Evolutionary conservation across 2,888 invertebrate genomes (phyloP).

Genomic region (Drosophila yooni): DNA sequence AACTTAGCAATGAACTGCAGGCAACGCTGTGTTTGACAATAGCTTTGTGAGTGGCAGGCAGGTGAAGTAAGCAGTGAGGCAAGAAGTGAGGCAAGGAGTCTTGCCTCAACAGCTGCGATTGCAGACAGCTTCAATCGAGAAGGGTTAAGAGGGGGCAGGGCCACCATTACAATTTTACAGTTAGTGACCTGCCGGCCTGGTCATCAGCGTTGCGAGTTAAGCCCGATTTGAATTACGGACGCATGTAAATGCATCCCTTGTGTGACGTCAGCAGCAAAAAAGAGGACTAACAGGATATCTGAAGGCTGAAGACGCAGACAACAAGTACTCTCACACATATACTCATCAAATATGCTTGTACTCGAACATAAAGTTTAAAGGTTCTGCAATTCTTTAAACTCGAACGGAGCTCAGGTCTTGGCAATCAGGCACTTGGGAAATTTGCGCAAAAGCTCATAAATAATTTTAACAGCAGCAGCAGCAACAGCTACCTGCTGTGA

Average conservation of each 20-base stretch:
- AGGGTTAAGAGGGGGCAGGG: background rate
- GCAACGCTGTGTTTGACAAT: slow-evolving; percentile 43
- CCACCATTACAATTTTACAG: slow-evolving; percentile 9
- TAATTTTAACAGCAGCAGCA: slow-evolving; percentile 43
- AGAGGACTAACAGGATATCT: slow-evolving; percentile 24
- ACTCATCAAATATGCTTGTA: slow-evolving; percentile 30
- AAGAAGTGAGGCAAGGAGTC: background rate
- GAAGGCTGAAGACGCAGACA: background rate
- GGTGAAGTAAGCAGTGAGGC: background rate
- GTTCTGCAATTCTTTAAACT: slow-evolving; percentile 54
- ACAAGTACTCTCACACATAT: background rate
- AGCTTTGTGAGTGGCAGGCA: slow-evolving; percentile 4
- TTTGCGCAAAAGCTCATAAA: slow-evolving; percentile 69
- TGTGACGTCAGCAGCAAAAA: slow-evolving; percentile 27
- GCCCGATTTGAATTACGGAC: slow-evolving; percentile 37
- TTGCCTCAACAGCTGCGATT: slow-evolving; percentile 17
- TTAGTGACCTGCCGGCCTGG: slow-evolving; percentile 7
- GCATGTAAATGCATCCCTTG: slow-evolving; percentile 48
- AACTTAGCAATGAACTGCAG: slow-evolving; percentile 10
- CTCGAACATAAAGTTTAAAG: slow-evolving; percentile 39
- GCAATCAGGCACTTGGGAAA: slow-evolving; percentile 73
- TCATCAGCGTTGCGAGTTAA: slow-evolving; percentile 25
- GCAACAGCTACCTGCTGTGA: slow-evolving; percentile 13
- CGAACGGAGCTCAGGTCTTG: slow-evolving; percentile 29
- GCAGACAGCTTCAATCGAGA: slow-evolving; percentile 8